Percentiles rank a stretch among this genome's conserved stretches.
These are phyloP conservation scores for Chloropsis hardwickii DNA, from an alignment of 2,113 vertebrate genomes.

Conservation along the genomic window DNA sequence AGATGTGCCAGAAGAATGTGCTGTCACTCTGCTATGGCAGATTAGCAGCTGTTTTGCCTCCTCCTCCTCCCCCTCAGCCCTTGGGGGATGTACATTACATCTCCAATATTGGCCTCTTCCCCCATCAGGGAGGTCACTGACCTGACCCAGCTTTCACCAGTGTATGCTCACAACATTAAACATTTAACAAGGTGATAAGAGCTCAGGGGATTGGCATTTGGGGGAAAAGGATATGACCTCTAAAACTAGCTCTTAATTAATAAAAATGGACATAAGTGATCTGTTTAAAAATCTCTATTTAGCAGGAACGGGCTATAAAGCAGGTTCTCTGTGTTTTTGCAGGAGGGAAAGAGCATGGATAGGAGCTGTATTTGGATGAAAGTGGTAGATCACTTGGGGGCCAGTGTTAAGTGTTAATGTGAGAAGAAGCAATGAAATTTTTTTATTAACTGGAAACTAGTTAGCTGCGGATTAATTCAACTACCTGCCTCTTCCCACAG, in stretches of 20 bases:
- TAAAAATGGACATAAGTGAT: background rate
- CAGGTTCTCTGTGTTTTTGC: background rate
- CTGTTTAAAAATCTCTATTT: background rate
- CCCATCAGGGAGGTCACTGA: background rate
- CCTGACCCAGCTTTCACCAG: background rate
- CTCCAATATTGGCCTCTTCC: background rate
- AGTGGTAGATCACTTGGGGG: background rate
- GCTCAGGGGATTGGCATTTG: background rate
- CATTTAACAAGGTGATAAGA: constrained; percentile 23
- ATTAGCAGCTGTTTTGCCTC: background rate
- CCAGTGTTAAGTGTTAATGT: background rate
- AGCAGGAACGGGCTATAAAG: background rate
- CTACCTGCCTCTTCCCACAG: background rate
- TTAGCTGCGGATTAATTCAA: background rate
- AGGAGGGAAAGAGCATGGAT: background rate
- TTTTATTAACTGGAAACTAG: background rate
- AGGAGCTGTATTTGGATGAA: background rate
- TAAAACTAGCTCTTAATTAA: background rate
- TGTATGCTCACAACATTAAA: background rate
- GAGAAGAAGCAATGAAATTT: background rate
- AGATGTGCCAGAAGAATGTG: background rate
- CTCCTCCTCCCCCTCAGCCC: background rate
- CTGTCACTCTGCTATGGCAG: background rate
- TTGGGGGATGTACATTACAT: background rate
- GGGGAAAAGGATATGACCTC: background rate